phyloP scores from a whole-genome alignment of 2,888 invertebrate genomes.

The Microdon myrmicae region DNA sequence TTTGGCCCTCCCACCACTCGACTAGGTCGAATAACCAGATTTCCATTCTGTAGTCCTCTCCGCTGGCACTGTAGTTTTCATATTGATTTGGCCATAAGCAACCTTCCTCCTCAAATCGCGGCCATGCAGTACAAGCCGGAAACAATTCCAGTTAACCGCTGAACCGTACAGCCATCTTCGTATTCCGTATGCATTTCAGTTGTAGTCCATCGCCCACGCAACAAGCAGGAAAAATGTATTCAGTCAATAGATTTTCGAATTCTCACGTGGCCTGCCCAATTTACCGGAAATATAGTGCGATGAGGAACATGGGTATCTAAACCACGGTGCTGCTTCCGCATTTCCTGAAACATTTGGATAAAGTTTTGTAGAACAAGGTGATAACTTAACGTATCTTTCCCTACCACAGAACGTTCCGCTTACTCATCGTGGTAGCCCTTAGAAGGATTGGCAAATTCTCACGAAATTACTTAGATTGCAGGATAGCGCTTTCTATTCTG shows the following conservation, averaged over 20 bases:
- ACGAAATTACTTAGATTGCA: too few species aligned
- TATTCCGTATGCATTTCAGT: constrained; percentile 10
- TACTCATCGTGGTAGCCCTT: too few species aligned
- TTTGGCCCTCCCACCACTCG: too few species aligned
- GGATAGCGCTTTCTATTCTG: too few species aligned
- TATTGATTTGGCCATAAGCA: neutral
- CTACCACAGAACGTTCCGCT: too few species aligned
- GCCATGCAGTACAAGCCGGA: neutral
- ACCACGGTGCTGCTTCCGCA: too few species aligned
- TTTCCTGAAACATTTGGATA: too few species aligned
- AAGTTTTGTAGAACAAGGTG: constrained; percentile 38
- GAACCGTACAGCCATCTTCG: neutral
- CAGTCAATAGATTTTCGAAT: constrained; percentile 31
- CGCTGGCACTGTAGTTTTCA: too few species aligned
- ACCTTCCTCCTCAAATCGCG: neutral
- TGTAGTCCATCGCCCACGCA: constrained; percentile 24
- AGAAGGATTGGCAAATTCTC: too few species aligned
- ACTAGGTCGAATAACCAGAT: too few species aligned
- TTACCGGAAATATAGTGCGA: neutral
- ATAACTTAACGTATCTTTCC: constrained; percentile 42
- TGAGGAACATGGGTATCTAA: too few species aligned
- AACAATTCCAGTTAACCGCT: neutral
- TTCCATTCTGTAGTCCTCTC: too few species aligned
- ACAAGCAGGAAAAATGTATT: constrained; percentile 33
- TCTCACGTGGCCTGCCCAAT: constrained; percentile 17